These are phyloP conservation scores for Cantharis rufa DNA, from an alignment of 2,888 invertebrate genomes.

Conservation along the genomic window DNA sequence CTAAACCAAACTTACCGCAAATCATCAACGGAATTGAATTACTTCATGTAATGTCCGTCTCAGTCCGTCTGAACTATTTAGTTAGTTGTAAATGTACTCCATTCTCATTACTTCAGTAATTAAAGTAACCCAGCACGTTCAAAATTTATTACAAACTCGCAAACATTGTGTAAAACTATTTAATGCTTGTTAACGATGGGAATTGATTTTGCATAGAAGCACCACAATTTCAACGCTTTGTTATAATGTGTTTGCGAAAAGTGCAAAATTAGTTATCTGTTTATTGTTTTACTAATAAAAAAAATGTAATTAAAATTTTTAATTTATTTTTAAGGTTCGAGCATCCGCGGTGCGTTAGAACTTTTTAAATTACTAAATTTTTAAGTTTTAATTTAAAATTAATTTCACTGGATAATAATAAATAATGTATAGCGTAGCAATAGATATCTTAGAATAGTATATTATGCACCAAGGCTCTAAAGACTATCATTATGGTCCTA, in stretches of 20 bases:
- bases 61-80: constrained; percentile 7
- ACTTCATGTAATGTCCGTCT: constrained; percentile 19
- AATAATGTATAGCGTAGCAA: too few relatives aligned
- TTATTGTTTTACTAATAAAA: not conserved
- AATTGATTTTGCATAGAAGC: not conserved
- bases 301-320: not conserved
- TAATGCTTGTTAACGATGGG: not conserved
- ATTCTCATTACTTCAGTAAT: constrained; percentile 28
- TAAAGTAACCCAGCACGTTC: constrained; percentile 27
- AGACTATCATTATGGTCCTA: too few relatives aligned
- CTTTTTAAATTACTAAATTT: not conserved
- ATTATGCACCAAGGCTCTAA: too few relatives aligned
- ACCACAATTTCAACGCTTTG: not conserved
- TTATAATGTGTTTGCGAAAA: not conserved
- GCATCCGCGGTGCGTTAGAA: not conserved
- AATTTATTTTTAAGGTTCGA: not conserved
- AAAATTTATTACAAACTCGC: constrained; percentile 3
- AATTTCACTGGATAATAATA: too few relatives aligned
- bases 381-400: too few relatives aligned
- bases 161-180: not conserved
- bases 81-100: constrained; percentile 17
- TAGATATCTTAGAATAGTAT: too few relatives aligned
- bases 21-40: constrained; percentile 22
- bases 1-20: constrained; percentile 19
- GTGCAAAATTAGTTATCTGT: not conserved